A percentile compares a stretch with the other conserved stretches of the same genome.
Conservation (phyloP, 2,797 vertebrate genomes). For the Mormyrus hasselquistii region DNA sequence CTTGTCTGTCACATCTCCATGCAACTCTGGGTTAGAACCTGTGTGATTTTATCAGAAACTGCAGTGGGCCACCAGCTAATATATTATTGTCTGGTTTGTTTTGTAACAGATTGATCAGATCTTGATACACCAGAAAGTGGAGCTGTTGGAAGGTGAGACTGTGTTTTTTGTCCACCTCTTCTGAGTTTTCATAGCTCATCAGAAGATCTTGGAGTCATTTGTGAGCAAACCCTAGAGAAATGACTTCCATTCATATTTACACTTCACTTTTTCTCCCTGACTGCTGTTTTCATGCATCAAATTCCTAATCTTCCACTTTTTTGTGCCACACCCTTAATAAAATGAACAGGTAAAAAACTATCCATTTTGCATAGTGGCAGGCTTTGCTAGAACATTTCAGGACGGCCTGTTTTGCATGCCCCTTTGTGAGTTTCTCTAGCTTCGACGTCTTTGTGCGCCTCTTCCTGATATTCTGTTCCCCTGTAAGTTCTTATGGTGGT, state of each 20-base stretch:
- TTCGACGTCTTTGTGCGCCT: neutral
- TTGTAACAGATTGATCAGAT: slow-evolving; percentile 74
- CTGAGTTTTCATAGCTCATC: neutral
- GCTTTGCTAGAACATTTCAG: neutral
- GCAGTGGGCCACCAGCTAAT: neutral
- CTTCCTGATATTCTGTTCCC: neutral
- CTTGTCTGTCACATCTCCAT: neutral
- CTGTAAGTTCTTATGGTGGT: neutral
- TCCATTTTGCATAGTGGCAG: neutral
- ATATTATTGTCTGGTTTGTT: slow-evolving; percentile 20
- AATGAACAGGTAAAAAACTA: neutral
- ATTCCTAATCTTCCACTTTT: neutral
- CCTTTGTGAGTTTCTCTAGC: neutral
- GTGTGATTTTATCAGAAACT: neutral
- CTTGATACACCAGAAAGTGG: slow-evolving; percentile 79
- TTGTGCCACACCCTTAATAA: neutral
- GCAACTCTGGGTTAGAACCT: neutral
- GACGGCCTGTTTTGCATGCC: neutral
- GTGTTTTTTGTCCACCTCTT: neutral
- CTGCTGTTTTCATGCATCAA: neutral
- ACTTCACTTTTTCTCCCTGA: neutral
- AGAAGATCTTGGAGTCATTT: neutral
- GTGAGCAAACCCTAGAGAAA: neutral
- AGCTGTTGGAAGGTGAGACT: slow-evolving; percentile 71
- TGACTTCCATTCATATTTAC: neutral